A percentile compares a stretch with the other conserved stretches of the same genome.
These are phyloP conservation scores for Patagioenas fasciata DNA, from an alignment of 2,113 vertebrate genomes.

Conservation along the genomic window DNA sequence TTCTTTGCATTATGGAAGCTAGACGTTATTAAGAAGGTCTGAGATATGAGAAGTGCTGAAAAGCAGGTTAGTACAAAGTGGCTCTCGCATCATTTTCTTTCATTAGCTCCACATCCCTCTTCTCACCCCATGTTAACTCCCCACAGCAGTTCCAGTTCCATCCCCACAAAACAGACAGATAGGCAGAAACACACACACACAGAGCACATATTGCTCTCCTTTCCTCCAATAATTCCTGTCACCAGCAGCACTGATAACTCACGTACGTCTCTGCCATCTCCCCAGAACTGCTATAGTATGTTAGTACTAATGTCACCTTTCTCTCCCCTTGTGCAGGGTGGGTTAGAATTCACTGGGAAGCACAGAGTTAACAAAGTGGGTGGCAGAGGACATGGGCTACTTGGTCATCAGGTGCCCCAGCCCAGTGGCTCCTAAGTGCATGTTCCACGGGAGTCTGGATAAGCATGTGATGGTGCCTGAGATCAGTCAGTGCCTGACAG, in stretches of 20 bases:
- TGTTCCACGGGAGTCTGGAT: not conserved
- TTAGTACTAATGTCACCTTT: not conserved
- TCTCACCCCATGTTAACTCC: not conserved
- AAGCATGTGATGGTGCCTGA: not conserved
- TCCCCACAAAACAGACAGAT: not conserved
- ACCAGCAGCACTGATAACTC: not conserved
- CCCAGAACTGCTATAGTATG: not conserved
- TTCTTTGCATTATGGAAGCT: not conserved
- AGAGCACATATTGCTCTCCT: not conserved
- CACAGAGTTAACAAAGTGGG: not conserved
- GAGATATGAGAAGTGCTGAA: not conserved
- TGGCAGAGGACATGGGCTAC: not conserved
- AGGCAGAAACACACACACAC: not conserved
- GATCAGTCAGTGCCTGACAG: not conserved
- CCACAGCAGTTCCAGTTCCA: not conserved
- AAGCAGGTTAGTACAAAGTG: not conserved
- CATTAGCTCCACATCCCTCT: not conserved
- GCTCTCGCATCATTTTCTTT: not conserved
- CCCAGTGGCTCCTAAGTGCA: not conserved
- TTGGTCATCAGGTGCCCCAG: not conserved
- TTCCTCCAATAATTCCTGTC: not conserved
- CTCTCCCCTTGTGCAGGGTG: not conserved
- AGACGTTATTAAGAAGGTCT: not conserved
- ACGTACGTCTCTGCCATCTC: rapidly evolving
- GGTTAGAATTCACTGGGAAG: not conserved